Evolutionary conservation across 2,888 invertebrate species (phyloP).

Genomic region (Ophraella communa): DNA sequence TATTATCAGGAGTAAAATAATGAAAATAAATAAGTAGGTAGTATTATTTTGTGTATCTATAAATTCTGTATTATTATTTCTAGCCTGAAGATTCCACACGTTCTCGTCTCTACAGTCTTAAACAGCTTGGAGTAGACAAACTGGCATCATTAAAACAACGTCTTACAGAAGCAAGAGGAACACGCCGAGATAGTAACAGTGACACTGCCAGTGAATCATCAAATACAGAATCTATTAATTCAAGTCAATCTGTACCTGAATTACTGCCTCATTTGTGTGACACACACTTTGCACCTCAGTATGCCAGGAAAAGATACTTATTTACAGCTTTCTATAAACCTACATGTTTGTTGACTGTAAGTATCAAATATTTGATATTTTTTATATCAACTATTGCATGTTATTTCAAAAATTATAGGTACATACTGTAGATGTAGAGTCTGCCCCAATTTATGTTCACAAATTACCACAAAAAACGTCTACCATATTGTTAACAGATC

Average conservation of each 20-base stretch:
- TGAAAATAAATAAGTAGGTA: too few species aligned
- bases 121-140: conserved; percentile 74
- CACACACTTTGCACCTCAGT: conserved; percentile 66
- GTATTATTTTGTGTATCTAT: not conserved
- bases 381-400: not conserved
- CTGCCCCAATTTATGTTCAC: conserved; percentile 72
- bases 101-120: conserved; percentile 69
- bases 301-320: conserved; percentile 65
- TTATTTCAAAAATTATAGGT: conserved; percentile 59
- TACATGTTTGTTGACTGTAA: conserved; percentile 64
- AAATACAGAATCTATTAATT: conserved; percentile 44
- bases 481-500: conserved; percentile 71
- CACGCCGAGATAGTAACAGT: conserved; percentile 54
- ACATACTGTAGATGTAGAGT: conserved; percentile 71
- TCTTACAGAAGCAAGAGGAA: conserved; percentile 62
- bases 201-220: conserved; percentile 55
- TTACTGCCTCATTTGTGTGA: conserved; percentile 60
- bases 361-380: conserved; percentile 31
- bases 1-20: too few species aligned
- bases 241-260: conserved; percentile 53
- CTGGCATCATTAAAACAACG: conserved; percentile 70
- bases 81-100: conserved; percentile 54
- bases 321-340: conserved; percentile 67
- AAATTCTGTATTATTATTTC: conserved; percentile 2
- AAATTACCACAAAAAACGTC: conserved; percentile 70